Base-by-base conservation (phyloP, 1,140 invertebrate genomes). In the Drosophila fuyamai region DNA sequence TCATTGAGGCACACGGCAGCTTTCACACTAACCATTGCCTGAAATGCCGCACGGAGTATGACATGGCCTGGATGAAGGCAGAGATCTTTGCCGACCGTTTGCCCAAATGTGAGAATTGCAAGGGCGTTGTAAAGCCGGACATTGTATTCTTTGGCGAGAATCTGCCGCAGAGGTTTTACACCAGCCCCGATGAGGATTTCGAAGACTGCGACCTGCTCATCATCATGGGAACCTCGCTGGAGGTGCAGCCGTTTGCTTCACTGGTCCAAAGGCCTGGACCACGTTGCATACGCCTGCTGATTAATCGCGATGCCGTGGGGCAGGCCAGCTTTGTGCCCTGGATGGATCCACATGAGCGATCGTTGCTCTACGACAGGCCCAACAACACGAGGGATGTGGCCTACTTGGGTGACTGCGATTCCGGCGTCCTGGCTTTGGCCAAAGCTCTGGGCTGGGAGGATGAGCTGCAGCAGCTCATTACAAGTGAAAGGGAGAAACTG, bases 211-310 rank as follows among this genome's bases (percentile, higher is more conserved):
- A 99, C 93, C 93, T 99, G 60, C 94, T 99, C 6, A 97, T 99
- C 59, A 96, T 99, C 5, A 96, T 99, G 95, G 98, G 98, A 8
- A 99, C 98, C 2, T 99, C 98, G 16, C 94, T 99, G 51, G 96
- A 96, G 76, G 98, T 99, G 0, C 97, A 98, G 71, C 98, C 98
- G 1, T 99, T 99, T 94, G 97, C 97, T n/a, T 97, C 97, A 13
- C 93, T 99, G 6, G 93, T 97, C 67, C 95, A 97, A 82, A 95
- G 72, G 94, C 96, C 97, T 92, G 93, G 93, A 74, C 82, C 77
- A n/a, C 76, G 81, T 16, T 96, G 95, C 92, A 96, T 98, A 2
- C 94, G 98, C 16, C 92, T 98, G 1, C 93, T 98, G 1, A 97
- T 98, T 32, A 98, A 98, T 91, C 94, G 96, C 29, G 96, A 97